Percentiles rank a stretch among this genome's conserved stretches.
These are phyloP conservation scores for Caenorhabditis japonica DNA, from an alignment of 2,888 invertebrate species.

Conservation along the genomic window DNA sequence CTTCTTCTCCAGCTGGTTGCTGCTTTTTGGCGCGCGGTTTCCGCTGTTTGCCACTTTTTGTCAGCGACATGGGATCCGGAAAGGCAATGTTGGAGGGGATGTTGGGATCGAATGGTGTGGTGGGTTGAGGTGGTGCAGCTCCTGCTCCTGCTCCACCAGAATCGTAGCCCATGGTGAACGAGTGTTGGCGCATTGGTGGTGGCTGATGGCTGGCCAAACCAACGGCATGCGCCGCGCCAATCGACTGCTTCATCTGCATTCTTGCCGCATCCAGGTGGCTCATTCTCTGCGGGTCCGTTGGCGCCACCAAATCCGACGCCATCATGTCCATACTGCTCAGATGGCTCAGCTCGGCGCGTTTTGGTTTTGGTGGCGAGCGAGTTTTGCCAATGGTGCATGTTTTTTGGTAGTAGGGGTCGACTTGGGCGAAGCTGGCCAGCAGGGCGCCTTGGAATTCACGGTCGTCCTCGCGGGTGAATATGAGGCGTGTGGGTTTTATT, in stretches of 20 bases:
- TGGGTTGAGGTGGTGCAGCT: no score
- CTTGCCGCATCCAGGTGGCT: slow-evolving; percentile 55
- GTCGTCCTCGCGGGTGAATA: slow-evolving; percentile 34
- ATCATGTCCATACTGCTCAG: slow-evolving; percentile 21
- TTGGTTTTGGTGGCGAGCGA: slow-evolving; percentile 26
- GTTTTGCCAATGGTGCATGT: slow-evolving; percentile 38
- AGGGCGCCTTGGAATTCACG: slow-evolving; percentile 22
- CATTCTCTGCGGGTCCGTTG: slow-evolving; percentile 10
- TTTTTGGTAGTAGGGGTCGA: slow-evolving; percentile 21
- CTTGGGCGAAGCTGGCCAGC: slow-evolving; percentile 51
- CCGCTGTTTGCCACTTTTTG: slow-evolving; percentile 26
- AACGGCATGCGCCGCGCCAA: slow-evolving; percentile 53
- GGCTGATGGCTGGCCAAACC: slow-evolving; percentile 40
- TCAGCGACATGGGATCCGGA: slow-evolving; percentile 12
- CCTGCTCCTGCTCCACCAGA: no score
- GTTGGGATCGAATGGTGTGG: slow-evolving; percentile 42
- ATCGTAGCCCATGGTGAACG: slow-evolving; percentile 43
- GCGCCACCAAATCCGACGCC: slow-evolving; percentile 26
- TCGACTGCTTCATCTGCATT: slow-evolving; percentile 55
- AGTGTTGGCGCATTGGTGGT: slow-evolving; percentile 22
- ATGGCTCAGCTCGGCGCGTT: slow-evolving; percentile 26
- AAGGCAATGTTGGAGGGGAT: slow-evolving; percentile 33
- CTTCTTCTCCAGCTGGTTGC: slow-evolving; percentile 12
- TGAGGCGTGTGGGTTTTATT: slow-evolving; percentile 1
- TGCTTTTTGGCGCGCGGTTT: slow-evolving; percentile 33